These are phyloP conservation scores for Acropora yongei DNA, from an alignment of 64 coral and sea anemone genomes.

Conservation along the genomic window DNA sequence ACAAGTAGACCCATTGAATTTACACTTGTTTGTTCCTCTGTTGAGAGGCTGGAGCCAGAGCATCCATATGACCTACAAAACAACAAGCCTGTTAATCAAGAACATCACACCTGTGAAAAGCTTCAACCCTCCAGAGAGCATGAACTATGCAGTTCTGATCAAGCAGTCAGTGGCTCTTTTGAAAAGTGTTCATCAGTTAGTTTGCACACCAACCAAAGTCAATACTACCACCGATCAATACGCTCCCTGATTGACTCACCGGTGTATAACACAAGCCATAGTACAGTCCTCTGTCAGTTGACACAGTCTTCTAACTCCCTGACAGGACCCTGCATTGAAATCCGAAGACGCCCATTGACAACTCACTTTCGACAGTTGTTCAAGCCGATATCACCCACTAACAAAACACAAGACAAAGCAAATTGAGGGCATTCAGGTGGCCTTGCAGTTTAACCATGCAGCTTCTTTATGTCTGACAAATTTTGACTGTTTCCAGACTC, in stretches of 20 bases:
- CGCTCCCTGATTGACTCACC: constrained; percentile 50
- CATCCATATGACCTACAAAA: constrained; percentile 21
- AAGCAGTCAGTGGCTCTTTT: neutral
- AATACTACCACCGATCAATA: constrained; percentile 9
- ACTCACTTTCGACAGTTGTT: constrained; percentile 54
- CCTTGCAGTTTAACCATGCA: neutral
- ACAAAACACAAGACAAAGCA: neutral
- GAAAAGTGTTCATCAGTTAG: neutral
- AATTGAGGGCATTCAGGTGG: neutral
- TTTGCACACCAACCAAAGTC: neutral
- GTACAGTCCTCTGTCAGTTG: constrained; percentile 30
- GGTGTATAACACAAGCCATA: constrained; percentile 28
- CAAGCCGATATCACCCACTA: constrained; percentile 20
- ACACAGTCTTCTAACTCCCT: neutral
- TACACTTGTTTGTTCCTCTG: neutral
- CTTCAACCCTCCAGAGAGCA: neutral
- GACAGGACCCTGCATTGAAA: neutral
- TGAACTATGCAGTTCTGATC: neutral
- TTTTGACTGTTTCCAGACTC: neutral
- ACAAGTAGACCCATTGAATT: neutral
- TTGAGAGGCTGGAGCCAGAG: constrained; percentile 39
- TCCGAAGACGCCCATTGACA: constrained; percentile 6
- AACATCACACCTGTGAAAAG: neutral
- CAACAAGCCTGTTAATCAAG: neutral
- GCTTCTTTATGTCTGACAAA: neutral